A percentile compares a stretch with the other conserved stretches of the same genome.
Evolutionary conservation across 2,797 vertebrate species (phyloP).

Genomic region (Typhlichthys subterraneus): DNA sequence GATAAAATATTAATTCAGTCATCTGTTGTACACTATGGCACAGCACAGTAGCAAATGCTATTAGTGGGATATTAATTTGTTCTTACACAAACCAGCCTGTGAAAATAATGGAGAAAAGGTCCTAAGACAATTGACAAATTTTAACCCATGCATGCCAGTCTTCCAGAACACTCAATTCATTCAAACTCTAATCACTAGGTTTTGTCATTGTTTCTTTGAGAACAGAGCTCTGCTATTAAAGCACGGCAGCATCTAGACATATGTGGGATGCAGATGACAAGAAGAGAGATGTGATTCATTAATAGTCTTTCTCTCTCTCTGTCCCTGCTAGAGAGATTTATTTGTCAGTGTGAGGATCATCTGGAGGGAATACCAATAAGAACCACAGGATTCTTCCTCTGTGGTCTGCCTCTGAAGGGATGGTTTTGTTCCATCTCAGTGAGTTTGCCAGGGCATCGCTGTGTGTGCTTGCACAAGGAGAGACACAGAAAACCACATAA

Average conservation of each 20-base stretch:
- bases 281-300: background rate
- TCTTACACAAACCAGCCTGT: slow-evolving; percentile 38
- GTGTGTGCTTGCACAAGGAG: slow-evolving; percentile 8
- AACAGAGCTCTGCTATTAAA: slow-evolving; percentile 43
- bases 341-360: slow-evolving; percentile 68
- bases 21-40: background rate
- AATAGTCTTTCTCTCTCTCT: slow-evolving; percentile 11
- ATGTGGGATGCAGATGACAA: slow-evolving; percentile 55
- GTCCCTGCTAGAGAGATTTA: slow-evolving; percentile 44
- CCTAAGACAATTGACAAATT: slow-evolving; percentile 44
- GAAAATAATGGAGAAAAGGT: slow-evolving; percentile 52
- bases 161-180: slow-evolving; percentile 43
- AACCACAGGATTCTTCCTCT: slow-evolving; percentile 61
- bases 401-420: slow-evolving; percentile 69
- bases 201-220: slow-evolving; percentile 11
- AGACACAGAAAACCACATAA: slow-evolving; percentile 11
- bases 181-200: slow-evolving; percentile 19
- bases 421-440: slow-evolving; percentile 63
- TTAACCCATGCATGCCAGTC: slow-evolving; percentile 36
- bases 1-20: too few relatives aligned
- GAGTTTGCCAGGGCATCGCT: slow-evolving; percentile 46
- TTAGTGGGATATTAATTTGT: slow-evolving; percentile 73
- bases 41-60: slow-evolving; percentile 14
- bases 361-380: slow-evolving; percentile 78
- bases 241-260: slow-evolving; percentile 30